phyloP scores from a whole-genome alignment of 2,113 vertebrate species.

The Panthera uncia region DNA sequence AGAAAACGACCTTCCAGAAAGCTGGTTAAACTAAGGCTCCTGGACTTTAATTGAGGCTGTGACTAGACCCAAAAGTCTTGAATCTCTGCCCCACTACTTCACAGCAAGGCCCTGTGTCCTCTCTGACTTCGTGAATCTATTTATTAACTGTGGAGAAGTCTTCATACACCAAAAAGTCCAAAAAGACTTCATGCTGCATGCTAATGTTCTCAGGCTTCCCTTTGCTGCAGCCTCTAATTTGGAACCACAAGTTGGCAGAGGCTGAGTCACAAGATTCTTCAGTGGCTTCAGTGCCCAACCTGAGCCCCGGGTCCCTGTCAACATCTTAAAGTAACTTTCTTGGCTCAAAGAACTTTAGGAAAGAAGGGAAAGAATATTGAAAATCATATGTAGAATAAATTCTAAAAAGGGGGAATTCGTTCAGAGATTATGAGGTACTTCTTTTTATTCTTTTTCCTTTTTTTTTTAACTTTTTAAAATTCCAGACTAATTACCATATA shows the following conservation, averaged over 20 bases:
- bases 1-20: conserved; percentile 66
- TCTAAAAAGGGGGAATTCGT: conserved; percentile 26
- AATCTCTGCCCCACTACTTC: conserved; percentile 61
- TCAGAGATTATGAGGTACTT: not conserved
- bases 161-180: conserved; percentile 60
- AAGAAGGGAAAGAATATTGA: not conserved
- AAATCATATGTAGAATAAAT: not conserved
- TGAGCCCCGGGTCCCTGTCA: conserved; percentile 35
- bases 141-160: conserved; percentile 70
- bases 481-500: not conserved
- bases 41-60: conserved; percentile 58
- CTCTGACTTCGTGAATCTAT: conserved; percentile 72
- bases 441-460: not conserved
- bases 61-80: conserved; percentile 46
- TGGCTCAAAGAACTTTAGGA: conserved; percentile 64
- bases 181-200: conserved; percentile 62
- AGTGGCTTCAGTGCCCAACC: conserved; percentile 63
- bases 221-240: conserved; percentile 81
- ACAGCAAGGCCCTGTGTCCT: not conserved
- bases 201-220: conserved; percentile 73
- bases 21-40: conserved; percentile 2
- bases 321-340: conserved; percentile 69
- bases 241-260: conserved; percentile 65
- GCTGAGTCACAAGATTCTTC: conserved; percentile 63
- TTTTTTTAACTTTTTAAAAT: not conserved